Evolutionary conservation across 2,113 vertebrate species (phyloP), one percentile per base, ranked within the genome.

Genomic region (Rostratula benghalensis): DNA sequence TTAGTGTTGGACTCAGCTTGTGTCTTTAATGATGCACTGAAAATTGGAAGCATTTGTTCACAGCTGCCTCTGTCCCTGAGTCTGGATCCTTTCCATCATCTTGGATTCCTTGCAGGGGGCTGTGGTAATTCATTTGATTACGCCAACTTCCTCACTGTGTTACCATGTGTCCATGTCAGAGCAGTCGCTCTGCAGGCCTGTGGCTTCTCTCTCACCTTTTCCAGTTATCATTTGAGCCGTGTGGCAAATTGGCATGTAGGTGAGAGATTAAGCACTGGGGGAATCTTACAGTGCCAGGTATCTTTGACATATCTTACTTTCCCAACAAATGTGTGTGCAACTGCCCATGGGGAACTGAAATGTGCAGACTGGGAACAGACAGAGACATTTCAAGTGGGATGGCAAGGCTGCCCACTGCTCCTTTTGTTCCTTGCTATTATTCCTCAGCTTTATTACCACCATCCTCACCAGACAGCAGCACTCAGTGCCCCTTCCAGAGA

Each of bases 21-120:
- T 57, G 9, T 51, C 80, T 92, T 88, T 90, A 93, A 89, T 10
- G 63, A 90, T 0, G 0, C 60, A 46, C 54, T 59, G 51, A 86
- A 51, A 70, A 60, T 39, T 82, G 76, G 76, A 92, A 95, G 27
- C 6, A 30, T 71, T 92, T 92, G 22, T 56, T 90, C 59, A 13
- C 75, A 95, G 87, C 73, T 93, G 78, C 71, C 57, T 94, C 85
- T 89, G 63, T 78, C 75, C 25, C 76, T 4, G 11, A 84, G 28
- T 23, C 61, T 96, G 95, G 80, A 87, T 68, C 46, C 3, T 24
- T 87, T 97, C 83, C 92, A 94, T 76, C 51, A 64, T 45, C 63
- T 63, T 17, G 3, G 48, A 56, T 43, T 48, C 65, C 46, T 84
- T 57, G 57, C 59, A 73, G 77, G 73, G 54, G 51, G 59, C 60